Percentiles rank a stretch among this genome's conserved stretches.
Conservation (phyloP, 2,113 vertebrate species). For the Protobothrops flavoviridis region DNA sequence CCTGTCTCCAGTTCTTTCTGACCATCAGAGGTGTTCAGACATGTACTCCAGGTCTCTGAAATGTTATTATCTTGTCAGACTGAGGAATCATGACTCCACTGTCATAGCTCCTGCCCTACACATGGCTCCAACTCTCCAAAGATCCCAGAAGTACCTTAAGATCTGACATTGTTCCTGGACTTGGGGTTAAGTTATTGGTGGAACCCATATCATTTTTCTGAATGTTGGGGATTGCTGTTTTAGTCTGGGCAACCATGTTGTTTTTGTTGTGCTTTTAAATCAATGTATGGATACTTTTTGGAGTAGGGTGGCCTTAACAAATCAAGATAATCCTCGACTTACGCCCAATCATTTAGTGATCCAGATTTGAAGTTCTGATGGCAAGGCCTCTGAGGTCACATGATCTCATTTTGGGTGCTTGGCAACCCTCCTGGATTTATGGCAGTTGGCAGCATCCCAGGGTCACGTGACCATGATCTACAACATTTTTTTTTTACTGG, state of each 20-base stretch:
- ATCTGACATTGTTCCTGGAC: background rate
- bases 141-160: background rate
- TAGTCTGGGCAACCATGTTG: background rate
- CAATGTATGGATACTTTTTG: background rate
- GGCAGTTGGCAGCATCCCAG: background rate
- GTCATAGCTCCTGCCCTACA: background rate
- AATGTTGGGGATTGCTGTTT: background rate
- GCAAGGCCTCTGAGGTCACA: background rate
- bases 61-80: background rate
- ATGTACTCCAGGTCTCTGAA: background rate
- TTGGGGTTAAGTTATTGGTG: background rate
- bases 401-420: background rate
- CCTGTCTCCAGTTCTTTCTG: background rate
- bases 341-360: background rate
- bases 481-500: background rate
- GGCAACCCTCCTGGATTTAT: background rate
- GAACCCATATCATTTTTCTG: background rate
- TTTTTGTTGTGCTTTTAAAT: background rate
- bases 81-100: background rate
- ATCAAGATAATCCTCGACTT: background rate
- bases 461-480: background rate
- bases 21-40: background rate
- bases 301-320: background rate
- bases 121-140: background rate
- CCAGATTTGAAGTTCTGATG: background rate